Percentiles rank a stretch among this genome's conserved stretches.
Evolutionary conservation across 1,140 invertebrate species (phyloP).

Genomic region (Monomorium pharaonis): DNA sequence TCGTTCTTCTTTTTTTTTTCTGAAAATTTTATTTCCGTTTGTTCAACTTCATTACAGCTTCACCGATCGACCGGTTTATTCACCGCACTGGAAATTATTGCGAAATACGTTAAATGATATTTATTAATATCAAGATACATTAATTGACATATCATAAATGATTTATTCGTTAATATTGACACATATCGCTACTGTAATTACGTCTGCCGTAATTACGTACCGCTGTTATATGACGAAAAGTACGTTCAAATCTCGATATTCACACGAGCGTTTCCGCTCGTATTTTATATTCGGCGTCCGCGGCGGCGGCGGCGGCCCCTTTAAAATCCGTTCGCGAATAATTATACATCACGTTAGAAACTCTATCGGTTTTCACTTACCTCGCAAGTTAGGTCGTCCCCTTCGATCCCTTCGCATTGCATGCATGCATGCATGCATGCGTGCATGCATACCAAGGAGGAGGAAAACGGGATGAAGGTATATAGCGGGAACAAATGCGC

Average conservation of each 20-base stretch:
- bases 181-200: slow-evolving; percentile 4
- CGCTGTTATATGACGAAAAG: not conserved
- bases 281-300: too few species aligned
- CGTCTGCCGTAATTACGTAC: not conserved
- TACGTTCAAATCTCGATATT: not conserved
- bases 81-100: not conserved
- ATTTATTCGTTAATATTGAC: slow-evolving; percentile 1
- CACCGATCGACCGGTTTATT: not conserved
- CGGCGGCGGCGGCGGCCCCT: not conserved
- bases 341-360: slow-evolving; percentile 52
- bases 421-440: slow-evolving; percentile 33
- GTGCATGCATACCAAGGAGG: slow-evolving; percentile 37
- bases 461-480: slow-evolving; percentile 32
- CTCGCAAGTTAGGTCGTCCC: not conserved
- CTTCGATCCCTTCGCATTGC: slow-evolving; percentile 29
- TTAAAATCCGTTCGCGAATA: slow-evolving; percentile 42
- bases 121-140: slow-evolving; percentile 24
- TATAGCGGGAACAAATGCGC: slow-evolving; percentile 51
- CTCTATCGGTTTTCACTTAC: slow-evolving; percentile 55
- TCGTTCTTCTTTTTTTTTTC: not conserved
- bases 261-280: not conserved
- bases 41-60: not conserved
- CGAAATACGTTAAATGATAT: slow-evolving; percentile 23
- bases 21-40: not conserved
- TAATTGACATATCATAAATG: not conserved